Evolutionary conservation across 1,140 invertebrate genomes (phyloP), one percentile per base, ranked within the genome.

Genomic region (Arctopsyche grandis): DNA sequence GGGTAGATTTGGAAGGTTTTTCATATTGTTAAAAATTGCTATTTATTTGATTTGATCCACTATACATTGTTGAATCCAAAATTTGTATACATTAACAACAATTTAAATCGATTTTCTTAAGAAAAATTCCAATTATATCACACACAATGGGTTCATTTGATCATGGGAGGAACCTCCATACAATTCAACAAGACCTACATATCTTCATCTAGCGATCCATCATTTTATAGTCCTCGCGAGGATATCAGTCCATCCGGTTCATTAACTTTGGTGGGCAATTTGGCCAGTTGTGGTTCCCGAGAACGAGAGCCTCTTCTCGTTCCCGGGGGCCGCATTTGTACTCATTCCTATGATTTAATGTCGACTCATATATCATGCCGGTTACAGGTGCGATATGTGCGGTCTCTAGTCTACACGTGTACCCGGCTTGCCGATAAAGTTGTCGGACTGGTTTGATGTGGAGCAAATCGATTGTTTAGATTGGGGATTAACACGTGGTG

Each of bases 291-390:
- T 9, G 63, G 21, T 66, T 66, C 22, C 19, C 63, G 63, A 16
- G 48, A 52, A 52, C 48, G 48, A 12, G 48, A 52, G 48, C 12
- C 48, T 12, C 24, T 60, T 76, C 26, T 24, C 38, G 43, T 29
- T 77, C 75, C 75, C 75, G 16, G 10, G 75, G 58, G 75, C 14
- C 29, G 63, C 75, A 77, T 77, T 77, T 77, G 75, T 77, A 77
- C 75, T 77, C 75, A 77, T 77, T 77, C 60, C 60, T 77, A 77
- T 77, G 75, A 77, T 77, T 77, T 77, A 77, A 77, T 66, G 75
- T 46, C 63, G 75, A 19, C 46, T n/a, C 75, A 69, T 77, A 77
- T 69, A 69, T 77, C 75, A 77, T 9, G 16, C 75, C 14, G 75
- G 38, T 71, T 46, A 48, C 69, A 71, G 69, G 69, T 71, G 69